Evolutionary conservation across 2,888 invertebrate genomes (phyloP).

Genomic region (Trichacis sp.): DNA sequence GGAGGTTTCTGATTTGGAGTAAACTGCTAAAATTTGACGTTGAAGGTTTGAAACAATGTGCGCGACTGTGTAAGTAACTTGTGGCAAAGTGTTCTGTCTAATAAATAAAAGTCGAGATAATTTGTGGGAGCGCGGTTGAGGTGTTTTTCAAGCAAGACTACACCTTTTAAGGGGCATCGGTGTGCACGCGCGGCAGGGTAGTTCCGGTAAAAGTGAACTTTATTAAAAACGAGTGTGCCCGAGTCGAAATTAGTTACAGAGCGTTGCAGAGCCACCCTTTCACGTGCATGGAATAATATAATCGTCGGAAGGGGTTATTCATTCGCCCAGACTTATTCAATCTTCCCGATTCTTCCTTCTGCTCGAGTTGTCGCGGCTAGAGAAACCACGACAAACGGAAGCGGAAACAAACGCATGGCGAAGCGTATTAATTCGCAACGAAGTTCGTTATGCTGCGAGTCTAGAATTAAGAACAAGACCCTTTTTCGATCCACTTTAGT

Average conservation of each 20-base stretch:
- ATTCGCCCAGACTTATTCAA: conserved; percentile 4
- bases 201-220: conserved; percentile 16
- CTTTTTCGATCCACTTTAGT: too few relatives aligned
- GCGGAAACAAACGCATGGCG: conserved; percentile 15
- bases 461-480: too few relatives aligned
- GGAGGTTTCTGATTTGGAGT: too few relatives aligned
- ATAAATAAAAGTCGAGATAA: not conserved
- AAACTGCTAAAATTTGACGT: too few relatives aligned
- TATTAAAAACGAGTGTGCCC: conserved; percentile 15
- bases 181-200: conserved; percentile 8
- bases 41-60: too few relatives aligned
- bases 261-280: not conserved
- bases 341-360: conserved; percentile 9
- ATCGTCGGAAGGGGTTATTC: conserved; percentile 11
- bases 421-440: conserved; percentile 11
- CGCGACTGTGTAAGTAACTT: not conserved
- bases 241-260: conserved; percentile 15
- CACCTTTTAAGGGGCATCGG: conserved; percentile 10
- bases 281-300: conserved; percentile 6
- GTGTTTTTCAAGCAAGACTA: conserved; percentile 10
- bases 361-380: not conserved
- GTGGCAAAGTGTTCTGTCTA: not conserved
- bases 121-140: not conserved
- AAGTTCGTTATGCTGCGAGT: too few relatives aligned
- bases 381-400: too few relatives aligned